Base-by-base conservation (phyloP, 2,888 invertebrate genomes). In the Amphipoea lucens region DNA sequence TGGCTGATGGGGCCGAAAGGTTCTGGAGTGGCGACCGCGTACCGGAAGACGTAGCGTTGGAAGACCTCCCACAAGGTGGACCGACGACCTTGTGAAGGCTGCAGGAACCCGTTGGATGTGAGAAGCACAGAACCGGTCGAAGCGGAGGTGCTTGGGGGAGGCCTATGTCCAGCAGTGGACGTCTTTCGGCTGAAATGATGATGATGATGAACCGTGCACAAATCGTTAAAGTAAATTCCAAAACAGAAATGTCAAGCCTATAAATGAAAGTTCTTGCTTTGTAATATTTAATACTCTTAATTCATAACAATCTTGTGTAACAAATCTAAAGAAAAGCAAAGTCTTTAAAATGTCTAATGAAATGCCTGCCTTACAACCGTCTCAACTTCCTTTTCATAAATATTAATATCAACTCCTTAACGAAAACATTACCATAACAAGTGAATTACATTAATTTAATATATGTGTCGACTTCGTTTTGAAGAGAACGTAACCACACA, bases 381-480 rank as follows among this genome's bases (percentile, higher is more conserved):
- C 69, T 62, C 57, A 54, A 40, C 66, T 67, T 57, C 36, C 23
- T 17, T 63, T 54, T 29, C 45, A 48, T 70, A 76, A 66, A 67
- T 74, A 79, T 71, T 74, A 79, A 83, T 74, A 73, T 69, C 45
- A 71, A 72, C 17, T 69, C 48, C 67, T 70, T 75, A 77, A 77
- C 72, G 70, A 68, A 84, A 74, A 82, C 78, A 85, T 87, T 75
- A 42, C 60, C 80, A 67, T 66, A 77, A 76, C 79, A 78, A 81
- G 74, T 83, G 74, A 69, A 76, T 68, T 42, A 78, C 81, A 81
- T 77, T 76, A 83, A 88, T 69, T 82, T 68, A 81, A 88, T 86
- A 45, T 40, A 77, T 72, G 42, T 76, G 77, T 79, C 54, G 48
- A 80, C 83, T 54, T 75, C 85, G n/a, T 79, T 78, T 42, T 73